These are phyloP conservation scores for Pentalonia nigronervosa DNA, from an alignment of 1,140 invertebrate species.

Conservation along the genomic window DNA sequence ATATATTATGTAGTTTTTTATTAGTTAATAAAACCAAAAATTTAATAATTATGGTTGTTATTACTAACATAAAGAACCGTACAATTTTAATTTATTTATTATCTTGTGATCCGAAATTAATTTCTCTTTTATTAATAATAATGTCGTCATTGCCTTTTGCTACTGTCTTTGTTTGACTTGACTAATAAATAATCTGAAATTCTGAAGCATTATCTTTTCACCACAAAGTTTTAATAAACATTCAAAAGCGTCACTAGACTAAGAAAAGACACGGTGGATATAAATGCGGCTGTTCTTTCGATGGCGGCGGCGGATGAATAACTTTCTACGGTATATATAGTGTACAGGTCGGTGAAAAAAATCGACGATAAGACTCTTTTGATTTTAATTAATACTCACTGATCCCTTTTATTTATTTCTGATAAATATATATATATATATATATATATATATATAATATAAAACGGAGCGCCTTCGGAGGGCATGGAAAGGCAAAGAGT, in stretches of 20 bases:
- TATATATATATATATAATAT: background rate
- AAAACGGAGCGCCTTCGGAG: background rate
- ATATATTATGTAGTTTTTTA: background rate
- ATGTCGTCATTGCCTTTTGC: background rate
- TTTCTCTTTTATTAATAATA: slow-evolving; percentile 42
- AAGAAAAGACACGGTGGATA: background rate
- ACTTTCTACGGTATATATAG: slow-evolving; percentile 19
- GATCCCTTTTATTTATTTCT: slow-evolving; percentile 40
- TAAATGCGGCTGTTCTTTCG: slow-evolving; percentile 18
- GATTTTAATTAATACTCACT: slow-evolving; percentile 51
- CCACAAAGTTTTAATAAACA: slow-evolving; percentile 44
- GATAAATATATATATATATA: background rate
- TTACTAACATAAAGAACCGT: background rate
- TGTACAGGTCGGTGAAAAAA: background rate
- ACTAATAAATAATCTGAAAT: slow-evolving; percentile 19
- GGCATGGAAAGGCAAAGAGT: background rate
- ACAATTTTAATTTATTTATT: background rate
- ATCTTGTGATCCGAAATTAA: background rate
- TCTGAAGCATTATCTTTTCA: slow-evolving; percentile 23
- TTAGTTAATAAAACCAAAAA: background rate
- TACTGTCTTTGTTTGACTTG: slow-evolving; percentile 5
- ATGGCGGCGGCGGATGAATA: background rate
- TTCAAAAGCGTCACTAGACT: slow-evolving; percentile 21
- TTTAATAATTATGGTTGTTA: background rate
- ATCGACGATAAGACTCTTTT: slow-evolving; percentile 50